Evolutionary conservation across 2,797 vertebrate genomes (phyloP).

Genomic region (Perodicticus potto): DNA sequence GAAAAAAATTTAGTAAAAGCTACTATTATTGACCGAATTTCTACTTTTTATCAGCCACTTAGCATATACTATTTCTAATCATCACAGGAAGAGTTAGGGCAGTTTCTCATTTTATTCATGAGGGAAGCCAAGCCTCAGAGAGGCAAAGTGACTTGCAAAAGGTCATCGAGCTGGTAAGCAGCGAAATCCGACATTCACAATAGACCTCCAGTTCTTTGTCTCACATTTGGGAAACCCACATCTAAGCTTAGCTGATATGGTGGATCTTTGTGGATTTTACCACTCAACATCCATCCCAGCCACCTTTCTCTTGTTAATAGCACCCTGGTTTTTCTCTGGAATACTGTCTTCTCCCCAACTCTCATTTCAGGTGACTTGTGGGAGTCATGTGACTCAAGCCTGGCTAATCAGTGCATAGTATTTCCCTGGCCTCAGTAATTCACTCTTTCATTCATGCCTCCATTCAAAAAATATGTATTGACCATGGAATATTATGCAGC

Average conservation of each 20-base stretch:
- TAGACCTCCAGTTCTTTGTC: neutral
- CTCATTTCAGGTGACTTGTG: neutral
- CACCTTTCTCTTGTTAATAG: neutral
- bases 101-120: conserved; percentile 38
- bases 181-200: neutral
- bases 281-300: neutral
- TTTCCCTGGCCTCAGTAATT: neutral
- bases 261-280: neutral
- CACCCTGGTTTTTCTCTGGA: neutral
- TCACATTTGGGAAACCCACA: neutral
- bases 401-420: neutral
- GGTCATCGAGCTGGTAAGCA: neutral
- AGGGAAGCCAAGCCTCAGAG: neutral
- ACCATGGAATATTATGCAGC: no score
- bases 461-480: neutral
- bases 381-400: neutral
- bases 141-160: conserved; percentile 7
- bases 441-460: neutral
- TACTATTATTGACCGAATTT: neutral
- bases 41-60: neutral
- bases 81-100: neutral
- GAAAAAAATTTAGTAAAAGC: neutral
- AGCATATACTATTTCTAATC: neutral
- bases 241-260: neutral
- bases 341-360: neutral